A percentile compares a stretch with the other conserved stretches of the same genome.
These are phyloP conservation scores for Poecile montanus DNA, from an alignment of 2,797 vertebrate genomes.

Conservation along the genomic window DNA sequence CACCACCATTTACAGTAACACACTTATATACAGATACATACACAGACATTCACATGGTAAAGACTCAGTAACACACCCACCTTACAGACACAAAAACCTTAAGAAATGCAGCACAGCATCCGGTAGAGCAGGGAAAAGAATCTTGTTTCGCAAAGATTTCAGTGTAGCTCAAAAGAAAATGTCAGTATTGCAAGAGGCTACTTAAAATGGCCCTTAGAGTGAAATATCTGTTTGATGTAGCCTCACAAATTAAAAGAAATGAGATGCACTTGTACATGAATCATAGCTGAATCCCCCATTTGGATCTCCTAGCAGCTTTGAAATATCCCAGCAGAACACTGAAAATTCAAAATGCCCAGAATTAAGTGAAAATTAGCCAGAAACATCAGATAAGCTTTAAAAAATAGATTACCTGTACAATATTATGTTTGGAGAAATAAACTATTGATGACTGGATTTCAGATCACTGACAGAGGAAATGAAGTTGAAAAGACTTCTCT, in stretches of 20 bases:
- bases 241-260: neutral
- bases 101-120: neutral
- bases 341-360: neutral
- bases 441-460: conserved; percentile 50
- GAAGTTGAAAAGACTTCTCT: conserved; percentile 56
- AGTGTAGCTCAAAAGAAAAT: neutral
- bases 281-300: neutral
- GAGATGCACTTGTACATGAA: neutral
- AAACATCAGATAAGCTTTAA: conserved; percentile 26
- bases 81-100: neutral
- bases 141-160: neutral
- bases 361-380: neutral
- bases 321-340: neutral
- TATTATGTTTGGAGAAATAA: conserved; percentile 43
- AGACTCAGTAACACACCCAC: neutral
- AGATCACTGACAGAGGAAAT: conserved; percentile 54
- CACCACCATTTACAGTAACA: neutral
- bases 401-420: conserved; percentile 60
- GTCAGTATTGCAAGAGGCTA: neutral
- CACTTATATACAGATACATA: accelerated
- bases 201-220: neutral
- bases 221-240: neutral
- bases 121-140: neutral
- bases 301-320: neutral
- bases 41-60: neutral